Evolutionary conservation across 2,888 invertebrate species (phyloP).

Genomic region (Eudemis profundana): DNA sequence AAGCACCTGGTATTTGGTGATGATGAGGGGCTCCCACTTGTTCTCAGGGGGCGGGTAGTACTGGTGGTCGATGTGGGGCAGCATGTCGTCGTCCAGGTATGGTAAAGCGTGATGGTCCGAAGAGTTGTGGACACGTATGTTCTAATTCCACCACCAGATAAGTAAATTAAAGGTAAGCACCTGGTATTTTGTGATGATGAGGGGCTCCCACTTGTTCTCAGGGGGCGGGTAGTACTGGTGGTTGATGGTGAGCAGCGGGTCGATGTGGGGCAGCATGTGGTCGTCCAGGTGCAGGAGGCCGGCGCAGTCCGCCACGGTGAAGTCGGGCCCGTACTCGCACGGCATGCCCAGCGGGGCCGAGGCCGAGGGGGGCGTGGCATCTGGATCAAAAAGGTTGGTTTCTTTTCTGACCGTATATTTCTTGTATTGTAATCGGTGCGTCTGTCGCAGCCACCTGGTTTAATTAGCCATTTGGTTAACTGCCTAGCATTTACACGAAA

Average conservation of each 20-base stretch:
- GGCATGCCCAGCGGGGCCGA: slow-evolving; percentile 47
- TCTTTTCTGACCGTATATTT: no score
- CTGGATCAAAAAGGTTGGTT: neutral
- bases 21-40: neutral
- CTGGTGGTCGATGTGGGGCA: no score
- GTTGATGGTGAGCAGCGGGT: slow-evolving; percentile 68
- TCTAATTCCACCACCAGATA: no score
- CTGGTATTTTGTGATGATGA: slow-evolving; percentile 61
- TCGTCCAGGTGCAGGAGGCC: slow-evolving; percentile 62
- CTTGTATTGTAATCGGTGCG: no score
- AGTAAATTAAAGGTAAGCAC: no score
- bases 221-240: slow-evolving; percentile 20
- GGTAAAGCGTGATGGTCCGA: no score
- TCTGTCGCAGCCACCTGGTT: no score
- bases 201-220: slow-evolving; percentile 60
- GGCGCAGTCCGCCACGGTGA: slow-evolving; percentile 52
- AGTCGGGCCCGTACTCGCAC: slow-evolving; percentile 72
- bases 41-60: no score
- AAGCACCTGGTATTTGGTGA: neutral
- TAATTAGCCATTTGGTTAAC: no score
- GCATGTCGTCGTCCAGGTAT: no score
- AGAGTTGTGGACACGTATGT: no score
- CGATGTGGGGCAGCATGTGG: slow-evolving; percentile 71
- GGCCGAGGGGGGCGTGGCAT: neutral
- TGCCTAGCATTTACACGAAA: no score